These are phyloP conservation scores for Lindbergichthys nudifrons DNA, from an alignment of 2,797 vertebrate species.

Conservation along the genomic window DNA sequence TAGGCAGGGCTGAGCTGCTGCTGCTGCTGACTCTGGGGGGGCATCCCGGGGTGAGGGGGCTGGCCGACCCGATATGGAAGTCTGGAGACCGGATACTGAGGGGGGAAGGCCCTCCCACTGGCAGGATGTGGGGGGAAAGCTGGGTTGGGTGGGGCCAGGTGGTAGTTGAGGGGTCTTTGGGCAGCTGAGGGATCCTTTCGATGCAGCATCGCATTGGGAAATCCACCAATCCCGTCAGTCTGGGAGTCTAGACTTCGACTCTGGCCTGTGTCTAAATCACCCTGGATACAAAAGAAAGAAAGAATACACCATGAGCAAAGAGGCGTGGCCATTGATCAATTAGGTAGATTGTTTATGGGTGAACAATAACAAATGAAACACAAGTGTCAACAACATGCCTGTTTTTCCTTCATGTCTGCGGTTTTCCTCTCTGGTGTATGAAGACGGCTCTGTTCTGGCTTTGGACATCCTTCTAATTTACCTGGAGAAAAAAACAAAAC, in stretches of 20 bases:
- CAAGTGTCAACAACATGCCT: conserved; percentile 79
- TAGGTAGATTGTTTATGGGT: background rate
- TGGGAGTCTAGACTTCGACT: conserved; percentile 92
- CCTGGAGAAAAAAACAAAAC: conserved; percentile 77
- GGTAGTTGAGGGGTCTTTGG: conserved; percentile 92
- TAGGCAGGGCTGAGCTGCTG: conserved; percentile 88
- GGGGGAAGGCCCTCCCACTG: conserved; percentile 83
- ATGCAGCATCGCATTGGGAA: conserved; percentile 89
- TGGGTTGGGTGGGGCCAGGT: conserved; percentile 90
- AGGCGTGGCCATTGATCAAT: background rate
- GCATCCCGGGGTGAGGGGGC: conserved; percentile 81
- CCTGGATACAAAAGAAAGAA: conserved; percentile 76
- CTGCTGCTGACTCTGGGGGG: conserved; percentile 80
- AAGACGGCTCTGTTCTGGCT: conserved; percentile 91
- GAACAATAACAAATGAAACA: background rate
- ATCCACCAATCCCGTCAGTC: conserved; percentile 82
- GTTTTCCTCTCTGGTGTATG: conserved; percentile 95
- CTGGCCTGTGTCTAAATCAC: conserved; percentile 90
- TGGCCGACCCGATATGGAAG: conserved; percentile 87
- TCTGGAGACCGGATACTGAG: conserved; percentile 89
- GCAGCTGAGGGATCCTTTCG: conserved; percentile 92
- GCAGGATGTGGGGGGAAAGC: conserved; percentile 85
- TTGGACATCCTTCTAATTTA: conserved; percentile 91
- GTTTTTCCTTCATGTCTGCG: conserved; percentile 90
- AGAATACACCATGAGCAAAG: conserved; percentile 3